phyloP scores from a whole-genome alignment of 2,888 invertebrate genomes.

The Galerucella calmariensis region DNA sequence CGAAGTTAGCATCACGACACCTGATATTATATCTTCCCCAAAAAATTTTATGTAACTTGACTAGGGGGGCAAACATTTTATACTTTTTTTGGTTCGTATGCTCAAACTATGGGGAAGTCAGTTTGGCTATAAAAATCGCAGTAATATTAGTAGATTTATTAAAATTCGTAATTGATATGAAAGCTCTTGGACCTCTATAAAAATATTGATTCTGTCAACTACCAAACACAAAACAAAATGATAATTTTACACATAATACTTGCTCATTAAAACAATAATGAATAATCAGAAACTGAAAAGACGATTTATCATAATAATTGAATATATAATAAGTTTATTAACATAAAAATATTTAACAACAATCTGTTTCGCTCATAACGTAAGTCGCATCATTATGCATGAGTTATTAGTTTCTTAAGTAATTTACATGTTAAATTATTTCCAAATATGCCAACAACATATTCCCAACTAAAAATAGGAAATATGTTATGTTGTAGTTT shows the following conservation, averaged over 20 bases:
- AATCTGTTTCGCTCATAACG: not conserved
- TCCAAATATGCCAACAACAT: not conserved
- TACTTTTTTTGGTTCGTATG: too few relatives aligned
- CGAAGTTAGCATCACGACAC: not conserved
- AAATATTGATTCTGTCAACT: too few relatives aligned
- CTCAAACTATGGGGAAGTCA: too few relatives aligned
- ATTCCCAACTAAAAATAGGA: not conserved
- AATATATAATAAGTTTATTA: not conserved
- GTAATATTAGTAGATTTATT: too few relatives aligned
- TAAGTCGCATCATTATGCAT: not conserved
- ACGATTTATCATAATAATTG: not conserved
- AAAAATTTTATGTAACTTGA: not conserved
- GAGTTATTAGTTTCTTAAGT: not conserved
- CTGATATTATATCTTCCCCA: not conserved
- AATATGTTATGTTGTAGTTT: not conserved
- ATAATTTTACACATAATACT: too few relatives aligned
- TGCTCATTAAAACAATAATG: too few relatives aligned
- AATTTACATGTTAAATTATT: constrained; percentile 5
- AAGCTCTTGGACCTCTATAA: too few relatives aligned
- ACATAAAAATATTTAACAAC: not conserved
- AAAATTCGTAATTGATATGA: too few relatives aligned
- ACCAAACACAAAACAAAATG: too few relatives aligned
- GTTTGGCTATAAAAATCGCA: too few relatives aligned
- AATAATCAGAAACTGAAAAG: not conserved
- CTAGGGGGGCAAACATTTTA: too few relatives aligned